phyloP scores from a whole-genome alignment of 2,888 invertebrate species.

The Hydropsyche betteni region DNA sequence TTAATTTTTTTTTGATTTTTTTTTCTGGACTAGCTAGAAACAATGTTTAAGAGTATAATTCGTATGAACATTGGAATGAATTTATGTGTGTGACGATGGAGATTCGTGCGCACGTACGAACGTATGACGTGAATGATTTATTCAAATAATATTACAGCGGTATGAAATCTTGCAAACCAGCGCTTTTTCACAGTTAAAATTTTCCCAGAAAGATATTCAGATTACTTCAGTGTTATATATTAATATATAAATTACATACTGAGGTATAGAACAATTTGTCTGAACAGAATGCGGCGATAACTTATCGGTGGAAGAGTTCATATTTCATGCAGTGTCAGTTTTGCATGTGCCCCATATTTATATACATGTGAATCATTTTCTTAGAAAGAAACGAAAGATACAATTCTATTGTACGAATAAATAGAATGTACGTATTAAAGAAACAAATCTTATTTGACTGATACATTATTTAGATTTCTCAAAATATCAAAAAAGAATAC shows the following conservation, averaged over 20 bases:
- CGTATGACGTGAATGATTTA: slow-evolving; percentile 9
- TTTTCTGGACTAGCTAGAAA: not conserved
- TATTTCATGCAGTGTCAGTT: no score
- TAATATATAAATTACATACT: not conserved
- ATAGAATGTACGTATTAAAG: no score
- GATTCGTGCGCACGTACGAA: slow-evolving; percentile 6
- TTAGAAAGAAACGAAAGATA: no score
- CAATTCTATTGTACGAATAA: no score
- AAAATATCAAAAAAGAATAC: no score
- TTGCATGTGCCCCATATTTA: no score
- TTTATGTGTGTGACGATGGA: slow-evolving; percentile 21
- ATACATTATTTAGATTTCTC: no score
- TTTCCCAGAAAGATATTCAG: no score
- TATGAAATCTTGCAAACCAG: not conserved
- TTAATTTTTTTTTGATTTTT: not conserved
- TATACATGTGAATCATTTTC: no score
- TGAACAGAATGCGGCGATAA: no score
- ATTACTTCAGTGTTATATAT: not conserved
- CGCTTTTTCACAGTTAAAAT: not conserved
- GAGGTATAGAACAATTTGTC: not conserved
- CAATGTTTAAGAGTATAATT: slow-evolving; percentile 6
- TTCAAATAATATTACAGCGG: slow-evolving; percentile 20
- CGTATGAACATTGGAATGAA: slow-evolving; percentile 24
- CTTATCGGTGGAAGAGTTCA: no score
- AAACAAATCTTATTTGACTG: no score